These are phyloP conservation scores for Drosophila bifasciata DNA, from an alignment of 1,140 invertebrate species.

Conservation along the genomic window DNA sequence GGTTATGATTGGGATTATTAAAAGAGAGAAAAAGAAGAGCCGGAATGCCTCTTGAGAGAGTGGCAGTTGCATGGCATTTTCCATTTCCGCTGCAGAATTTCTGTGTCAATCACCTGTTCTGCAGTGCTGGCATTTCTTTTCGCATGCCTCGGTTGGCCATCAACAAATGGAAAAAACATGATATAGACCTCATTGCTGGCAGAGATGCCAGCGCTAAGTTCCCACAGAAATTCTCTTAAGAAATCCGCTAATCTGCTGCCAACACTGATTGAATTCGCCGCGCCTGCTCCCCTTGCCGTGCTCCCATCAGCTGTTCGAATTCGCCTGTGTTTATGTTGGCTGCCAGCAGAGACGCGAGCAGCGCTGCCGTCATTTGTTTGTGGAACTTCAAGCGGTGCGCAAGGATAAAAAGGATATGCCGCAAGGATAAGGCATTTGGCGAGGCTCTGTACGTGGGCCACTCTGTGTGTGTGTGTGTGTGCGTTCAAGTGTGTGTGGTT, in stretches of 20 bases:
- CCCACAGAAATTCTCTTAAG: slow-evolving; percentile 30
- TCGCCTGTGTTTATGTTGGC: slow-evolving; percentile 50
- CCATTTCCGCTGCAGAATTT: slow-evolving; percentile 61
- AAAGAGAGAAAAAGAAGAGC: slow-evolving; percentile 8
- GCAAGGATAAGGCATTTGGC: slow-evolving; percentile 40
- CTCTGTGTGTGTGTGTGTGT: slow-evolving; percentile 38
- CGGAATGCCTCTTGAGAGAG: not conserved
- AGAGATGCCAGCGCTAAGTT: slow-evolving; percentile 33
- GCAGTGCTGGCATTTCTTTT: slow-evolving; percentile 49
- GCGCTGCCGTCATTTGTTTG: slow-evolving; percentile 47
- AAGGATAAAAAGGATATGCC: slow-evolving; percentile 49
- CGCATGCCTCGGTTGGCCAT: slow-evolving; percentile 35
- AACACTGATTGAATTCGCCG: slow-evolving; percentile 25
- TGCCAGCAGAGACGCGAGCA: not conserved
- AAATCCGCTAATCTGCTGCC: slow-evolving; percentile 2
- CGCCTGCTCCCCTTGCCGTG: slow-evolving; percentile 17
- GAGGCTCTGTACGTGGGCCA: slow-evolving; percentile 16
- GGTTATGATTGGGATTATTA: slow-evolving; percentile 29
- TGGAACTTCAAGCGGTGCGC: slow-evolving; percentile 35
- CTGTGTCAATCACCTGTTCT: slow-evolving; percentile 77
- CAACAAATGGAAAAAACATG: slow-evolving; percentile 35
- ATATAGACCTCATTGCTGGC: slow-evolving; percentile 23
- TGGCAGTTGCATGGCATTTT: slow-evolving; percentile 46
- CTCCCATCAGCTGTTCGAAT: slow-evolving; percentile 36
- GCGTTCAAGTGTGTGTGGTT: slow-evolving; percentile 32